Conservation (phyloP, 2,113 vertebrate species). For the Sarotherodon lohbergeri region DNA sequence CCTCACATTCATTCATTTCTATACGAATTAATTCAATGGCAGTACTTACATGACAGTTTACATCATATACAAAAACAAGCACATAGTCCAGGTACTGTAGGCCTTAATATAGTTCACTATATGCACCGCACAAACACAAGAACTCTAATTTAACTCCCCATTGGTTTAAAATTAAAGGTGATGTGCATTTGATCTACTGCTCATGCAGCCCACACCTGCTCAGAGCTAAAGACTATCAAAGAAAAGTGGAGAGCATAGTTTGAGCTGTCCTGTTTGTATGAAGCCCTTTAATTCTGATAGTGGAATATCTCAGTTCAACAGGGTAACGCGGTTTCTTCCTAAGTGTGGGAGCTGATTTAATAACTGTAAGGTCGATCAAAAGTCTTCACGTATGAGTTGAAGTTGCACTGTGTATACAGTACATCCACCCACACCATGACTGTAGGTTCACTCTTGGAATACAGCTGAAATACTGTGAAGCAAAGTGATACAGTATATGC, state of each 20-base stretch:
- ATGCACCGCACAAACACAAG: neutral
- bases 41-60: neutral
- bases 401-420: conserved; percentile 15
- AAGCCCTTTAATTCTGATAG: neutral
- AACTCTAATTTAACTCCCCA: neutral
- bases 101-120: neutral
- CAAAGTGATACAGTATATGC: neutral
- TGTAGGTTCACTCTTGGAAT: neutral
- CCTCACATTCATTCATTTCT: neutral
- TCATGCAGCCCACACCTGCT: neutral
- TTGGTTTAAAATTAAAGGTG: neutral
- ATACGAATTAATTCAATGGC: neutral
- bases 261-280: neutral
- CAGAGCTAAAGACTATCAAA: neutral
- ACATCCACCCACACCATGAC: conserved; percentile 18
- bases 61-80: neutral
- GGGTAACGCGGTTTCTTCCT: neutral
- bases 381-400: conserved; percentile 18
- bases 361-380: conserved; percentile 32
- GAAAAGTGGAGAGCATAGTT: neutral
- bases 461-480: neutral
- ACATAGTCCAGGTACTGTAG: neutral
- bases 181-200: neutral
- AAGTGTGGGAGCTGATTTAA: conserved; percentile 35
- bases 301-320: neutral